Evolutionary conservation across 2,113 vertebrate genomes (phyloP).

Genomic region (Centropus bengalensis): DNA sequence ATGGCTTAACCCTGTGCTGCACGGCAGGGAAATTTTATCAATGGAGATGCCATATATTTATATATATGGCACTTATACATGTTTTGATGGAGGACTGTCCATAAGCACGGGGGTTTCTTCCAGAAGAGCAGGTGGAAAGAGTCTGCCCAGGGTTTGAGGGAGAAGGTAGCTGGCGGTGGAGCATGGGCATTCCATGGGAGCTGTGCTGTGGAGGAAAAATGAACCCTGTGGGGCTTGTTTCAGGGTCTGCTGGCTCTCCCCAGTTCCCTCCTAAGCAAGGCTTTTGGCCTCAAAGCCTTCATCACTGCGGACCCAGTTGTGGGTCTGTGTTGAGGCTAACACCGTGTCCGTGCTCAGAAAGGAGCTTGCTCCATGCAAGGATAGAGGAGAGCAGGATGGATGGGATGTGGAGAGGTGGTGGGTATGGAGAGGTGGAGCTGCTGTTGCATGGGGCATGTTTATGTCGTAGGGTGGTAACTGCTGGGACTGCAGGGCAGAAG

Average conservation of each 20-base stretch:
- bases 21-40: too few relatives aligned
- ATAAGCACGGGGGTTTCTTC: background rate
- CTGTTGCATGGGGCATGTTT: rapidly evolving
- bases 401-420: background rate
- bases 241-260: too few relatives aligned
- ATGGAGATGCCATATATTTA: background rate
- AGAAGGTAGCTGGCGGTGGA: background rate
- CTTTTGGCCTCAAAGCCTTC: background rate
- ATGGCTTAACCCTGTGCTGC: background rate
- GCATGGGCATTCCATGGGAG: background rate
- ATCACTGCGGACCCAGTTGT: background rate
- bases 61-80: background rate
- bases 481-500: background rate
- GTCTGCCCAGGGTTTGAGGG: background rate
- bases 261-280: background rate
- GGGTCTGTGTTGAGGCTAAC: background rate
- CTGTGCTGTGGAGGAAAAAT: background rate
- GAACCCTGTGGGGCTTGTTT: background rate
- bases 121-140: background rate
- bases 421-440: background rate
- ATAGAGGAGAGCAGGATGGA: background rate
- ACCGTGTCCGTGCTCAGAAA: rapidly evolving
- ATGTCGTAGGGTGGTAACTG: background rate
- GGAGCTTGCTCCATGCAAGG: background rate
- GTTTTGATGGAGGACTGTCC: background rate